Percentiles rank a stretch among this genome's conserved stretches.
Evolutionary conservation across 2,797 vertebrate genomes (phyloP).

Genomic region (Peromyscus aztecus): DNA sequence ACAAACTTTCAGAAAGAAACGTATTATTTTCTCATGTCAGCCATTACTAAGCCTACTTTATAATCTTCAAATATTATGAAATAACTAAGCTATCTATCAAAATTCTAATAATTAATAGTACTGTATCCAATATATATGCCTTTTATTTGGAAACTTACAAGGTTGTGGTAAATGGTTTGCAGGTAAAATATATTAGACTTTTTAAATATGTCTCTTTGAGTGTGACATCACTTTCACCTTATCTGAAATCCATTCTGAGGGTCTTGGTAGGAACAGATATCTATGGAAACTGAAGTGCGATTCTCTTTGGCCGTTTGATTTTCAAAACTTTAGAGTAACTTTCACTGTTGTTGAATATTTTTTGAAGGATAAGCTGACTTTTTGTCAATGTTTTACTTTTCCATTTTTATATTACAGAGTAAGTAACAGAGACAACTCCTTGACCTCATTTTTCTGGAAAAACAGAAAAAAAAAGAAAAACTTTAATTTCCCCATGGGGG

Average conservation of each 20-base stretch:
- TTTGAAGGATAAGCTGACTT: background rate
- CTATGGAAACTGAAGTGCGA: background rate
- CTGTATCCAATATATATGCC: background rate
- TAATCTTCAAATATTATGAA: background rate
- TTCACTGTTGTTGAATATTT: background rate
- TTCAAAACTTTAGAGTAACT: conserved; percentile 39
- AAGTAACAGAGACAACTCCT: background rate
- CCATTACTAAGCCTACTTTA: background rate
- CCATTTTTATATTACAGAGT: background rate
- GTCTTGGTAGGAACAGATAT: background rate
- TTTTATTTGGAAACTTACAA: conserved; percentile 34
- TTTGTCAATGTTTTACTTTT: background rate
- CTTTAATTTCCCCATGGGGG: background rate
- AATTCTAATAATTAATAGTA: background rate
- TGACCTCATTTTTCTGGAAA: background rate
- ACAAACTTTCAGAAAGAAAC: background rate
- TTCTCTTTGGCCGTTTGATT: conserved; percentile 48
- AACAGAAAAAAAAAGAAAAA: background rate
- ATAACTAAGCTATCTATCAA: background rate
- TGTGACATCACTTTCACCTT: conserved; percentile 47
- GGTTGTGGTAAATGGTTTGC: background rate
- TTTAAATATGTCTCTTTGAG: conserved; percentile 59
- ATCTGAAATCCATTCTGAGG: conserved; percentile 65
- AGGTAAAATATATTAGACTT: background rate
- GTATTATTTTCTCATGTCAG: background rate